These are phyloP conservation scores for Podarcis raffonei DNA, from an alignment of 2,113 vertebrate species.

Conservation along the genomic window DNA sequence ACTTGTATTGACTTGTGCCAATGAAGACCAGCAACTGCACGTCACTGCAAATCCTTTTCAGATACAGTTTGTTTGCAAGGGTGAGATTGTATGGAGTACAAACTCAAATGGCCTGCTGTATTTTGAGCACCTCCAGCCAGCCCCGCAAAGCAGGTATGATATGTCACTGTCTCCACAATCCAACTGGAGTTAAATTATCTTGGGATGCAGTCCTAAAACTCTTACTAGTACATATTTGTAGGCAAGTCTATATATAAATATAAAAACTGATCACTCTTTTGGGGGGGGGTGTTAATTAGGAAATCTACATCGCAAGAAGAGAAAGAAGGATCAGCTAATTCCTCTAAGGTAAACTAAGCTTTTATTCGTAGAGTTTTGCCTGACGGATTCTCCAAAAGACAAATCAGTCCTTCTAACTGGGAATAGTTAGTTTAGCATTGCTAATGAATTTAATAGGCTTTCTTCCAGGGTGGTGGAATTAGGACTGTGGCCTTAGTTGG, in stretches of 20 bases:
- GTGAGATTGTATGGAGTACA: conserved; percentile 81
- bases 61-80: conserved; percentile 80
- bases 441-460: too few species aligned
- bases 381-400: neutral
- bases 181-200: conserved; percentile 18
- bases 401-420: neutral
- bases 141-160: conserved; percentile 70
- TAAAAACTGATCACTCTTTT: neutral
- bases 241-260: neutral
- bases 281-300: conserved; percentile 42
- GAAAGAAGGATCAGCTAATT: conserved; percentile 35
- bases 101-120: conserved; percentile 84
- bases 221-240: neutral
- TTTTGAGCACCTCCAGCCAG: conserved; percentile 83
- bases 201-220: neutral
- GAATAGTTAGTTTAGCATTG: neutral
- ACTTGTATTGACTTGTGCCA: conserved; percentile 75
- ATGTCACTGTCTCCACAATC: neutral
- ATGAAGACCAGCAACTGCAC: conserved; percentile 71
- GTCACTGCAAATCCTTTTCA: conserved; percentile 83
- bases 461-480: too few species aligned
- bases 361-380: neutral
- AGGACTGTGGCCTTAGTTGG: neutral
- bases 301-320: conserved; percentile 63
- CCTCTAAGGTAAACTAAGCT: conserved; percentile 68